Base-by-base conservation (phyloP, 2,113 vertebrate genomes). In the Bothrops jararaca region DNA sequence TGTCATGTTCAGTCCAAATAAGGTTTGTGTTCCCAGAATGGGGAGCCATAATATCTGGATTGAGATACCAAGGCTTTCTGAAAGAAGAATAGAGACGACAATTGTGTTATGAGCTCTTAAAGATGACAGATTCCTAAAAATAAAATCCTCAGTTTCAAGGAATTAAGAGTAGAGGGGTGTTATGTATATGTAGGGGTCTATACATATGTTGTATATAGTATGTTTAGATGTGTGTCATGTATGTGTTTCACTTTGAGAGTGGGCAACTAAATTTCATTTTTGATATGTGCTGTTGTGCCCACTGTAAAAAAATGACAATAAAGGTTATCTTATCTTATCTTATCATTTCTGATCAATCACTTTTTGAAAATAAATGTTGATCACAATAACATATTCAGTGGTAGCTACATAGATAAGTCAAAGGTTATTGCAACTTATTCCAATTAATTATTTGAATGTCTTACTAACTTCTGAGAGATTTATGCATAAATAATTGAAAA, bases 331-430 rank as follows among this genome's bases (percentile, higher is more conserved):
- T 50, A 48, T 48, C 48, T 45, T 45, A 48, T 48, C 48, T 9
- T 50, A 80, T 42, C 42, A 18, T 42, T 80, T 80, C 74, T 18
- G 22, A 42, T 39, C 39, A 22, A 80, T 22, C 3, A 10, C 18
- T 22, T 92, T 74, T 88, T 52, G 87, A 92, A 92, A 88, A 45
- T 4, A 88, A 42, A 69, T 15, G 69, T 88, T 69, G 57, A 92
- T 74, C 86, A 54, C 60, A 88, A 92, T 52, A 74, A 22, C 91
- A 56, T 88, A 52, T 88, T 42, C 60, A 89, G 45, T 56, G 24
- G 11, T 89, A 18, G 29, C 29, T 58, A 89, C 9, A 89, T 6
- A 58, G 12, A 3, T 85, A 2, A 5, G 58, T 85, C 11, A 57
- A 88, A 80, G 26, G n/a, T 80, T 89, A 89, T 48, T 85, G 3